Conservation (phyloP, 1,140 invertebrate species). For the Eubasilissa regina region DNA sequence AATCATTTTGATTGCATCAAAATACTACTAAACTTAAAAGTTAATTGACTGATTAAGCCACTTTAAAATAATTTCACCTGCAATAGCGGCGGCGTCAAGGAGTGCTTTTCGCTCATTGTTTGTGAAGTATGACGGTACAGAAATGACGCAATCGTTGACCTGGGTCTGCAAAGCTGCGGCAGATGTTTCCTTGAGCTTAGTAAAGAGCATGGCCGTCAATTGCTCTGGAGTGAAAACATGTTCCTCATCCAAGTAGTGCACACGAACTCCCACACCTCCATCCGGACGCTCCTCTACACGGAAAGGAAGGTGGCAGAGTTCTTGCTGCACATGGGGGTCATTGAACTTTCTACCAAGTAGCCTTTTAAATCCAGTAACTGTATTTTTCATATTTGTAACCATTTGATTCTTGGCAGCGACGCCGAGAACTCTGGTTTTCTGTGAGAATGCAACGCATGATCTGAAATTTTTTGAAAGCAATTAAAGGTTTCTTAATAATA, state of each 20-base stretch:
- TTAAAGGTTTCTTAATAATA: no score
- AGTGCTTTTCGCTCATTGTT: constrained; percentile 94
- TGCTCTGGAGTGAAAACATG: constrained; percentile 94
- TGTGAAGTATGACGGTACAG: constrained; percentile 95
- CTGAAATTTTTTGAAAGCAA: constrained; percentile 73
- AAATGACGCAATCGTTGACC: constrained; percentile 97
- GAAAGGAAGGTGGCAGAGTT: constrained; percentile 84
- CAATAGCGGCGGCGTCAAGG: constrained; percentile 89
- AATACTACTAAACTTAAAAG: no score
- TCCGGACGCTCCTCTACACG: constrained; percentile 79
- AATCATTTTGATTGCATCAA: no score
- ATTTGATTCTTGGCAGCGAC: constrained; percentile 97
- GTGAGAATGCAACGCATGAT: constrained; percentile 95
- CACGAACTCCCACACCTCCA: constrained; percentile 86
- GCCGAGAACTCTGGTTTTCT: constrained; percentile 93
- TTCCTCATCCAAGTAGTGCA: constrained; percentile 90
- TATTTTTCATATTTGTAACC: constrained; percentile 98
- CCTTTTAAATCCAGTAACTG: constrained; percentile 94
- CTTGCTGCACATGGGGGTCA: constrained; percentile 89
- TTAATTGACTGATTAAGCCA: no score
- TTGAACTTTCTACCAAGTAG: constrained; percentile 89
- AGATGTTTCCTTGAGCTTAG: constrained; percentile 95
- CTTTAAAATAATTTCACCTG: constrained; percentile 71
- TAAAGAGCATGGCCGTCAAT: constrained; percentile 94
- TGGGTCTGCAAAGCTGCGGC: constrained; percentile 89